A percentile compares a stretch with the other conserved stretches of the same genome.
These are phyloP conservation scores for Cyclophora punctaria DNA, from an alignment of 2,888 invertebrate genomes.

Conservation along the genomic window DNA sequence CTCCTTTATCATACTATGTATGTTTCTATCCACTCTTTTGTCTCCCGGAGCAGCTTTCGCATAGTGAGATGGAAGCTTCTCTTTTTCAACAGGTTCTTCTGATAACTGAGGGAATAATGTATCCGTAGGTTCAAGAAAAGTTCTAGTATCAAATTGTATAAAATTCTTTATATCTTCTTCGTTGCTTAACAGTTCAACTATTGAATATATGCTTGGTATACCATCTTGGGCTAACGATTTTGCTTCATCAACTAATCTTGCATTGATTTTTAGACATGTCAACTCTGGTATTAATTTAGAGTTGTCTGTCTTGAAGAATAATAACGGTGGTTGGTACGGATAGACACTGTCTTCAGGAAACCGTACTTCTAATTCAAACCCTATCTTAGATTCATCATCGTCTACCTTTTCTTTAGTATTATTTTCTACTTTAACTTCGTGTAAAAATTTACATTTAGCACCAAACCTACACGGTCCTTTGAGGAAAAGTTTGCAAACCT, in stretches of 20 bases:
- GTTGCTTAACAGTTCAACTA: conserved; percentile 81
- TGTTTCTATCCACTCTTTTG: conserved; percentile 64
- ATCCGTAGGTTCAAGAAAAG: conserved; percentile 70
- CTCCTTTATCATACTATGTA: conserved; percentile 73
- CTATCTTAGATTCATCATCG: conserved; percentile 46
- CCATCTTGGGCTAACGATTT: conserved; percentile 78
- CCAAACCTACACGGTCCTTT: conserved; percentile 83
- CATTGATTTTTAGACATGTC: conserved; percentile 78
- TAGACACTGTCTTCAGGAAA: conserved; percentile 82
- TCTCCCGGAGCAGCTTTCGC: conserved; percentile 76
- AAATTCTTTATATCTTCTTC: conserved; percentile 78
- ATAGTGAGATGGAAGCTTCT: conserved; percentile 77
- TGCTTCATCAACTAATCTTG: conserved; percentile 81
- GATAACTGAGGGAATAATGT: conserved; percentile 77
- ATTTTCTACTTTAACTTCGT: conserved; percentile 68
- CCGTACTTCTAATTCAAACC: conserved; percentile 82
- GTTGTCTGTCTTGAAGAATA: conserved; percentile 79
- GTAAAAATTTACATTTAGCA: conserved; percentile 83
- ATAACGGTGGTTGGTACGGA: conserved; percentile 82
- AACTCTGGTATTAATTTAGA: conserved; percentile 77
- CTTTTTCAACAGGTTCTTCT: conserved; percentile 43
- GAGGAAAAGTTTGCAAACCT: conserved; percentile 78
- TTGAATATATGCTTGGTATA: conserved; percentile 81
- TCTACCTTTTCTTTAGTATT: conserved; percentile 30
- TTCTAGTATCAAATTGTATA: conserved; percentile 71